Conservation (phyloP, 2,888 invertebrate species). For the Leptinotarsa tumamoca region DNA sequence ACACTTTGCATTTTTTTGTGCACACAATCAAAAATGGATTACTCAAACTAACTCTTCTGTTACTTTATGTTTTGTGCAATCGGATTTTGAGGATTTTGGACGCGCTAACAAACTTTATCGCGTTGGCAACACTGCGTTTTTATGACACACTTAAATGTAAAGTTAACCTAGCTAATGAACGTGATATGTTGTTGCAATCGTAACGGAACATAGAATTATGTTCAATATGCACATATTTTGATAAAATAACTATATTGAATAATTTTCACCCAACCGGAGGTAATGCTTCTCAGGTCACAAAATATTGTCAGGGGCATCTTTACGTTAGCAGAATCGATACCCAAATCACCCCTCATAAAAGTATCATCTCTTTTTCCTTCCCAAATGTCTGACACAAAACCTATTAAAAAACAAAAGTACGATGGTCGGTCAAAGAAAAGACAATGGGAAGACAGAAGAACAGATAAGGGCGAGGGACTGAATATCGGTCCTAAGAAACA, state of each 20-base stretch:
- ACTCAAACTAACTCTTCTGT: too few relatives aligned
- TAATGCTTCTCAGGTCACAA: conserved; percentile 35
- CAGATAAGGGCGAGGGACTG: conserved; percentile 59
- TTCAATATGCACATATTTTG: not conserved
- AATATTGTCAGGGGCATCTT: conserved; percentile 27
- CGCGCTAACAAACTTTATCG: too few relatives aligned
- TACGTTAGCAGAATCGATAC: conserved; percentile 21
- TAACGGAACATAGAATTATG: not conserved
- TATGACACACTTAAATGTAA: too few relatives aligned
- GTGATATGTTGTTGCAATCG: too few relatives aligned
- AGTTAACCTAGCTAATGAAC: too few relatives aligned
- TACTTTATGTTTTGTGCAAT: too few relatives aligned
- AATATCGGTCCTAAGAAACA: conserved; percentile 56
- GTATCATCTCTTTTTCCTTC: conserved; percentile 23
- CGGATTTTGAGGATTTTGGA: too few relatives aligned
- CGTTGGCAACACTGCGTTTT: too few relatives aligned
- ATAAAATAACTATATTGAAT: too few relatives aligned
- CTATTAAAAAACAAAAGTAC: conserved; percentile 57
- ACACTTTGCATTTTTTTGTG: too few relatives aligned
- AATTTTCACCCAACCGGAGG: not conserved
- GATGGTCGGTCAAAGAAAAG: conserved; percentile 68
- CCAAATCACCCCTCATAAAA: conserved; percentile 19
- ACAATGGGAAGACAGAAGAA: conserved; percentile 67
- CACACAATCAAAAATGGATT: too few relatives aligned
- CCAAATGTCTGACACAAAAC: conserved; percentile 50